Base-by-base conservation (phyloP, 2,888 invertebrate species). In the Pasiphila rectangulata region DNA sequence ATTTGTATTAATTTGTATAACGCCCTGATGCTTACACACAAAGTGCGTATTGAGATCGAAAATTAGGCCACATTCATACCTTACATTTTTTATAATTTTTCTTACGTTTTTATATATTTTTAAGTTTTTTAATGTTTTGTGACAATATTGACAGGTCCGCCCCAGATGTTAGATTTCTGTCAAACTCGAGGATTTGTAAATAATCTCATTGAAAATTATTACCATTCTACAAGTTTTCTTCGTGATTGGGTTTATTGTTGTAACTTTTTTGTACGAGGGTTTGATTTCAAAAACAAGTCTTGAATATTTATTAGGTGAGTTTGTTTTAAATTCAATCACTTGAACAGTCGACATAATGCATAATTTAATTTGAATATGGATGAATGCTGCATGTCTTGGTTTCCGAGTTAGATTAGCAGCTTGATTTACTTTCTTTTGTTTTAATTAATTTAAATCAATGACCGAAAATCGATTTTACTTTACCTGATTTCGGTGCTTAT, bases 141-240 rank as follows among this genome's bases (percentile, higher is more conserved):
- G 81, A 86, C 79, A 88, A 88, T 83, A 87, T 86, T 87, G 88
- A 87, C 86, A 82, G 83, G 71, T 80, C 68, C 69, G 79, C 79
- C 81, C 75, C 69, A 65, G 63, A 51, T 45, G 12, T 59, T 54
- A 57, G 59, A 64, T 68, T 64, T 67, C 69, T 64, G 67, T 64
- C 61, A 59, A 60, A 59, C 64, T 79, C 58, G 73, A 82, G 81
- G 76, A 83, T 84, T 74, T 82, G 83, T 83, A 87, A 86, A 87
- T 86, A 86, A 85, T 81, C 83, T 80, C 67, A 83, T 87, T 85
- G 81, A 83, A 84, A 83, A 85, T 84, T 83, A 80, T 83, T 82
- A 77, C 78, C 56, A 74, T 79, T 81, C 78, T 75, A n/a, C 16
- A 69, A 72, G 65, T 69, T 74, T 56, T 63, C 63, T 54, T 51